A percentile compares a stretch with the other conserved stretches of the same genome.
Conservation (phyloP, 64 coral and sea anemone genomes). For the Orbicella faveolata region DNA sequence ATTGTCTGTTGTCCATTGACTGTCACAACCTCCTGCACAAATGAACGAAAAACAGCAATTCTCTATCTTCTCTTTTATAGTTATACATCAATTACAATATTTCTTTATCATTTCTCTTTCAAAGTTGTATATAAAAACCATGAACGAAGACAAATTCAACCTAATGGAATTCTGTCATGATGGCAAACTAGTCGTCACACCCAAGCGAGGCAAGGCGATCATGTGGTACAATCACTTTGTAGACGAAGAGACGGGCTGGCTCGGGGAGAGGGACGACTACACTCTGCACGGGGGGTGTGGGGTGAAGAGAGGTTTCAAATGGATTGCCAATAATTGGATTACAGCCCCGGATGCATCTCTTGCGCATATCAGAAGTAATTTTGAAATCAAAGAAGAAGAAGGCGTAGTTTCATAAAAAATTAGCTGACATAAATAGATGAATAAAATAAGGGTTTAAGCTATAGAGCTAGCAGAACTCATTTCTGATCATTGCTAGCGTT, state of each 20-base stretch:
- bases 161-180: slow-evolving; percentile 60
- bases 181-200: slow-evolving; percentile 38
- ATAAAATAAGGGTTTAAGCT: too few species aligned
- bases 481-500: too few species aligned
- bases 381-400: slow-evolving; percentile 38
- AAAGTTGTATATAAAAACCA: slow-evolving; percentile 21
- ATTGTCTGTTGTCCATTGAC: too few species aligned
- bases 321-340: slow-evolving; percentile 81
- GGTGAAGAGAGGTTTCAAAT: slow-evolving; percentile 69
- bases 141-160: slow-evolving; percentile 66
- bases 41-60: too few species aligned
- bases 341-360: slow-evolving; percentile 48
- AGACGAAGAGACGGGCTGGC: slow-evolving; percentile 61
- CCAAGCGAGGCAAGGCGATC: slow-evolving; percentile 75
- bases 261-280: slow-evolving; percentile 74
- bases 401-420: not conserved
- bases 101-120: too few species aligned
- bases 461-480: too few species aligned
- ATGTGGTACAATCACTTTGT: slow-evolving; percentile 88
- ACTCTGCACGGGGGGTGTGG: slow-evolving; percentile 80
- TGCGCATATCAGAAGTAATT: slow-evolving; percentile 42
- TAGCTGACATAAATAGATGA: not conserved
- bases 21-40: too few species aligned
- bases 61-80: too few species aligned
- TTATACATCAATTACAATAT: too few species aligned